A percentile compares a stretch with the other conserved stretches of the same genome.
phyloP scores from a whole-genome alignment of 2,113 vertebrate species.

The Podarcis muralis region DNA sequence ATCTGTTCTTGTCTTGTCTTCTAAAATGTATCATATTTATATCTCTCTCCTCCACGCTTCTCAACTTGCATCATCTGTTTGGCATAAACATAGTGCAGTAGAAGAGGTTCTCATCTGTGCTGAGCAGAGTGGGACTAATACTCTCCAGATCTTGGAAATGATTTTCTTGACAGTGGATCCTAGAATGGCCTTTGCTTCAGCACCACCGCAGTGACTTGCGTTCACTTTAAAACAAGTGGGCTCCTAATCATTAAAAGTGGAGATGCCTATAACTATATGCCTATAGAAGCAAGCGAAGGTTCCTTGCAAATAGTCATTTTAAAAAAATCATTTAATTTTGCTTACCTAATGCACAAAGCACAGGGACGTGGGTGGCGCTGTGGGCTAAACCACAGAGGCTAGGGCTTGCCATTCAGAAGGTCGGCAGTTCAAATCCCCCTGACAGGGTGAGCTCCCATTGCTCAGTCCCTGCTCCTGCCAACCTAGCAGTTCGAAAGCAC shows the following conservation, averaged over 20 bases:
- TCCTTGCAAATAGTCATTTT: slow-evolving; percentile 25
- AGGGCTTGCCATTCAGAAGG: no score
- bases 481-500: no score
- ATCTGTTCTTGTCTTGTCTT: background rate
- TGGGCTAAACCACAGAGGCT: no score
- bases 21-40: background rate
- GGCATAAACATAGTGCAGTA: background rate
- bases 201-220: background rate
- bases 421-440: no score
- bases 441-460: no score
- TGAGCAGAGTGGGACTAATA: background rate
- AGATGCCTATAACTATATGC: background rate
- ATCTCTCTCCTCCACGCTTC: background rate
- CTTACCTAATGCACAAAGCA: background rate
- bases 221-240: background rate
- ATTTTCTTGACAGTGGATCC: background rate
- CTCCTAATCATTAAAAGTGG: background rate
- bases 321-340: slow-evolving; percentile 26
- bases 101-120: background rate
- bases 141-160: background rate
- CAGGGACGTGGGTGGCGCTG: no score
- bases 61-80: background rate
- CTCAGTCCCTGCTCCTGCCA: no score
- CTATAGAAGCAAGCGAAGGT: background rate
- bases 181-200: background rate